Base-by-base conservation (phyloP, 92 coral and sea anemone species). In the Bergia puertoricense region DNA sequence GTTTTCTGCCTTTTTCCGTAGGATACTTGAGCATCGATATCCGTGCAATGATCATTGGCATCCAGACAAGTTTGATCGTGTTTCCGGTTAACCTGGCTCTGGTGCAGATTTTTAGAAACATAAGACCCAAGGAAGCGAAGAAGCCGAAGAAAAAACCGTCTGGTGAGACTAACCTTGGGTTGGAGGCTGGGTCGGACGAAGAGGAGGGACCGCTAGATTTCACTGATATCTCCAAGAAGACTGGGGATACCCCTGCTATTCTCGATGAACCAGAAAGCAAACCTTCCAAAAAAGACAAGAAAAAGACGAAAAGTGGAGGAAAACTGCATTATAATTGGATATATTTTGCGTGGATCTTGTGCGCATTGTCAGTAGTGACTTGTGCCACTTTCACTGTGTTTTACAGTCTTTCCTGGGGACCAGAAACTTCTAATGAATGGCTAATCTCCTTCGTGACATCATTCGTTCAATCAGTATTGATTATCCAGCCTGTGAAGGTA, bases 321-420 rank as follows among this genome's bases (percentile, higher is more conserved):
- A 94, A 91, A 0, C 86, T 96, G 46, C 96, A 95, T 20, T 94
- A 94, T 18, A 74, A 94, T 67, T 92, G 95, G 81, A 89, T 96
- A 50, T 96, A 96, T 77, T 76, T 92, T 1, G 98, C 98, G 40
- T 96, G 98, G 96, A 84, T 86, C 30, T 79, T 93, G 36, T 95
- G 96, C 75, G 90, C 77, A 42, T 66, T 92, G 18, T 89, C 98
- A 1, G 92, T 94, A 7, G 81, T 85, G 5, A 86, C 94, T 0
- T 88, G 94, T 10, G 92, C 98, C 4, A 85, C 91, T n/a, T 93
- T 96, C 77, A 96, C 98, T 3, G 98, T 96, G 14, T 95, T 96
- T 77, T 96, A 96, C 85, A 93, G 97, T 66, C 85, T 96, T 38
- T 69, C 86, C 39, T 96, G 99, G 99, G 99, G 99, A 8, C 94